phyloP scores from a whole-genome alignment of 35 echinoderm and acorn worm genomes.

The Anneissia japonica region DNA sequence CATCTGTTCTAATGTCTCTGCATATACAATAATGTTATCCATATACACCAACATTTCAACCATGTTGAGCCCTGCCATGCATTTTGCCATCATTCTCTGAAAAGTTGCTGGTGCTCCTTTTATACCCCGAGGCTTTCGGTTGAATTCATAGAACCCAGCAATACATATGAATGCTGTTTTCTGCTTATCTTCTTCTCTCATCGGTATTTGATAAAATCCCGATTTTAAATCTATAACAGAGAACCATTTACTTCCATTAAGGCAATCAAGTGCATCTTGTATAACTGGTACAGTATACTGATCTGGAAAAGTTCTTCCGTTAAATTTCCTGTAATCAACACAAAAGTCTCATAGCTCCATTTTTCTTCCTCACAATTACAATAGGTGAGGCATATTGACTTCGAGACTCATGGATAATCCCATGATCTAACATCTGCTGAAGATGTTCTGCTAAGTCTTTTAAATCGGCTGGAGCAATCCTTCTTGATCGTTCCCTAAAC shows the following conservation, averaged over 20 bases:
- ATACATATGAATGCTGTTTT: constrained; percentile 72
- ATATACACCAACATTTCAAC: constrained; percentile 55
- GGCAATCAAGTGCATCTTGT: constrained; percentile 45
- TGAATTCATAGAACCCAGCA: constrained; percentile 53
- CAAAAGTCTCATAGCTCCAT: constrained; percentile 45
- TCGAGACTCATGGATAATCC: constrained; percentile 41
- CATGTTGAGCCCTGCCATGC: constrained; percentile 49
- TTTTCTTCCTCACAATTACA: constrained; percentile 60
- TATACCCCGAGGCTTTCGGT: constrained; percentile 38
- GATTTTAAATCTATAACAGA: constrained; percentile 67
- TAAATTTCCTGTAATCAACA: constrained; percentile 54
- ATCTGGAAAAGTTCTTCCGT: constrained; percentile 38
- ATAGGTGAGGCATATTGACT: constrained; percentile 59
- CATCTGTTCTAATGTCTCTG: constrained; percentile 44
- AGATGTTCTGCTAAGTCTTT: constrained; percentile 20
- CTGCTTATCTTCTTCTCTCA: constrained; percentile 50
- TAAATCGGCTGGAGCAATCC: constrained; percentile 25
- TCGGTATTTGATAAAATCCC: constrained; percentile 61
- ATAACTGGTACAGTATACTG: constrained; percentile 54
- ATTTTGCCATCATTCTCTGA: constrained; percentile 57
- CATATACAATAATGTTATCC: constrained; percentile 51
- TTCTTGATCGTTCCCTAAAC: constrained; percentile 26
- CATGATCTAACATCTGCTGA: constrained; percentile 18
- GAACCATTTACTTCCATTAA: constrained; percentile 46
- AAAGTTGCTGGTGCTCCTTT: constrained; percentile 64